Evolutionary conservation across 2,113 vertebrate species (phyloP).

Genomic region (Diadophis punctatus): DNA sequence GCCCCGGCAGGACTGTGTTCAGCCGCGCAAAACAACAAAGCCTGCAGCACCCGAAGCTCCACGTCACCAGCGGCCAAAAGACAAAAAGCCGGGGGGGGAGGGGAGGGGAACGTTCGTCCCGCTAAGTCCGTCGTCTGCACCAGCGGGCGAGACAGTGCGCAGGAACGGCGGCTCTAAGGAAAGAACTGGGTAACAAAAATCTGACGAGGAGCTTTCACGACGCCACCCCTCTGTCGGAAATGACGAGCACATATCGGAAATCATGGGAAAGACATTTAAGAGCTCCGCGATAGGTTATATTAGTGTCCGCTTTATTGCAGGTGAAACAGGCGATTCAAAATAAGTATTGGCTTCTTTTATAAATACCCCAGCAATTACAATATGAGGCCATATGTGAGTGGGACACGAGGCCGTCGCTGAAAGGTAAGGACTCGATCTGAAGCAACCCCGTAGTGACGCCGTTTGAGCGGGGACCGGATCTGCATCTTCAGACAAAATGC

Average conservation of each 20-base stretch:
- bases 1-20: neutral
- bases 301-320: neutral
- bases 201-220: neutral
- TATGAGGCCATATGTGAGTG: neutral
- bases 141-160: accelerated
- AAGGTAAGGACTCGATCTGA: neutral
- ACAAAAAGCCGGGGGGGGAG: neutral
- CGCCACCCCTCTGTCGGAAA: neutral
- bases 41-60: no score
- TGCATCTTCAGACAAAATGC: neutral
- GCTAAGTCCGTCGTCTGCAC: neutral
- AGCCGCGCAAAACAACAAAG: neutral
- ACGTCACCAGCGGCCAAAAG: neutral
- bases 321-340: neutral
- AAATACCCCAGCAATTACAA: neutral
- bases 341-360: neutral
- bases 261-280: neutral
- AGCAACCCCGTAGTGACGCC: neutral
- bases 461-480: neutral
- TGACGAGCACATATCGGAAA: neutral
- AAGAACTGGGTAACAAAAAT: neutral
- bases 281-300: neutral
- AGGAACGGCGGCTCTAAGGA: neutral
- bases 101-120: neutral
- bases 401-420: neutral